These are phyloP conservation scores for Ardeotis arabs DNA, from an alignment of 2,113 vertebrate genomes.

Conservation along the genomic window DNA sequence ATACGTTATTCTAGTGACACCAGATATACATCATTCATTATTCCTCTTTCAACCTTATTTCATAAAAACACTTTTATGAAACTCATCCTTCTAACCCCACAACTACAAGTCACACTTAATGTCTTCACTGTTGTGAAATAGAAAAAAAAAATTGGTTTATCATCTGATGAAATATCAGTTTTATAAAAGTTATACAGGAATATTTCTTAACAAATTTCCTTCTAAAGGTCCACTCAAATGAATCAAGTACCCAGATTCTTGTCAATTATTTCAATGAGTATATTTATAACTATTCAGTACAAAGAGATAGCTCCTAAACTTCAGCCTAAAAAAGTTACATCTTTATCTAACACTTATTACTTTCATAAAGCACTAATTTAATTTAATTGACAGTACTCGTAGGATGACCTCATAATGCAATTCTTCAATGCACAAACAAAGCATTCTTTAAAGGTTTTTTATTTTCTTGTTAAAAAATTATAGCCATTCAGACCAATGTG, in stretches of 20 bases:
- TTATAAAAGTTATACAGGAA: not conserved
- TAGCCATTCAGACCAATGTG: not conserved
- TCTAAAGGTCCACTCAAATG: not conserved
- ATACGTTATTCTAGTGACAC: not conserved
- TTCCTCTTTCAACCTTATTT: not conserved
- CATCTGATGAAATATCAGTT: not conserved
- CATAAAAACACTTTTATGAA: conserved; percentile 27
- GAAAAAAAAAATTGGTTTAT: not conserved
- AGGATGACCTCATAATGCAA: not conserved
- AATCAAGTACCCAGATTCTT: not conserved
- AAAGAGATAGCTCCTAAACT: not conserved
- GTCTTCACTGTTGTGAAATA: not conserved
- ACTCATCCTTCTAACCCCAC: not conserved
- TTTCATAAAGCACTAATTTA: not conserved
- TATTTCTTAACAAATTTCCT: not conserved
- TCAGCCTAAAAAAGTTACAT: not conserved
- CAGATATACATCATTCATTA: not conserved
- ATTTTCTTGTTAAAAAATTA: not conserved
- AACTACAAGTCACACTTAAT: not conserved
- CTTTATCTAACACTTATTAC: not conserved
- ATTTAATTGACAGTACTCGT: not conserved
- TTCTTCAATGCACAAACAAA: not conserved
- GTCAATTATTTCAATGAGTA: not conserved
- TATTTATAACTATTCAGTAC: not conserved
- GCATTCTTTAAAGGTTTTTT: not conserved